Evolutionary conservation across 2,797 vertebrate genomes (phyloP).

Genomic region (Pygocentrus nattereri): DNA sequence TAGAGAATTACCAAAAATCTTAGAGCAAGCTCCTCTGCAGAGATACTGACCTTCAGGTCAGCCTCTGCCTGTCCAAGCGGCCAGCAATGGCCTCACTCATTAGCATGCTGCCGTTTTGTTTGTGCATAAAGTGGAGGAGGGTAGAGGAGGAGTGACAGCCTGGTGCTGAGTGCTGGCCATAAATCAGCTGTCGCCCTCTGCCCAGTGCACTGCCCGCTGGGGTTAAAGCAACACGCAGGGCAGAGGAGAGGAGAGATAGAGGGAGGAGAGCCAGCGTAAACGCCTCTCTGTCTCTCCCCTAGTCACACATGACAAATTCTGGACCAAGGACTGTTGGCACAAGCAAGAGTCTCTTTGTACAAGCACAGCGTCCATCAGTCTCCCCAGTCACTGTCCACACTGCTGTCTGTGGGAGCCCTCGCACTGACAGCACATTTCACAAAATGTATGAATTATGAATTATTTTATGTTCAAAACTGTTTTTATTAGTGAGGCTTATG

Average conservation of each 20-base stretch:
- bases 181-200: slow-evolving; percentile 78
- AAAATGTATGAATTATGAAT: slow-evolving; percentile 28
- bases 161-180: slow-evolving; percentile 64
- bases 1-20: neutral
- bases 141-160: slow-evolving; percentile 75
- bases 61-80: neutral
- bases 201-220: slow-evolving; percentile 73
- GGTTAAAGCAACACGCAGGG: slow-evolving; percentile 81
- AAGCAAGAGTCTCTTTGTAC: slow-evolving; percentile 35
- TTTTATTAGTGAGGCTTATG: slow-evolving; percentile 7
- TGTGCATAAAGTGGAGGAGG: slow-evolving; percentile 67
- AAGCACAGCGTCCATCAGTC: slow-evolving; percentile 18
- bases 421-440: slow-evolving; percentile 29
- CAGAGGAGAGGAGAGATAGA: slow-evolving; percentile 56
- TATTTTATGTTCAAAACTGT: slow-evolving; percentile 24
- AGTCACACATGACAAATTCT: slow-evolving; percentile 62
- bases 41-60: slow-evolving; percentile 8
- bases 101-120: slow-evolving; percentile 30
- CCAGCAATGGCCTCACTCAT: neutral
- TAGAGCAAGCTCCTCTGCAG: neutral
- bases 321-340: slow-evolving; percentile 56
- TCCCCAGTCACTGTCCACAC: slow-evolving; percentile 13
- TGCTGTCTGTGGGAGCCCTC: neutral
- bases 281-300: slow-evolving; percentile 61
- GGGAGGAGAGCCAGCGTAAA: slow-evolving; percentile 69